Evolutionary conservation across 2,797 vertebrate genomes (phyloP).

Genomic region (Telmatherina bonti): DNA sequence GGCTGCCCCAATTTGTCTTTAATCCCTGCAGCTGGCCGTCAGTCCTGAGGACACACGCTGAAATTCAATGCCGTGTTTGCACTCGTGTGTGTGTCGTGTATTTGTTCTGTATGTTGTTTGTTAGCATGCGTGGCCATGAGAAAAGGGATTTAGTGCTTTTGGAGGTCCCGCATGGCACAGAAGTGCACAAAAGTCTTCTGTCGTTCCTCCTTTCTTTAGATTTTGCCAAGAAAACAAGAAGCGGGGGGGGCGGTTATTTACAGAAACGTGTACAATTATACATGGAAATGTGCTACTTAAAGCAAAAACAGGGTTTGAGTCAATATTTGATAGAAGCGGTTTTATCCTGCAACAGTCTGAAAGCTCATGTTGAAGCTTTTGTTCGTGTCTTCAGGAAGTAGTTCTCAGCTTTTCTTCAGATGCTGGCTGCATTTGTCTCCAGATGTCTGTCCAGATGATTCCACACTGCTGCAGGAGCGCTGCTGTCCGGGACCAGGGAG

Average conservation of each 20-base stretch:
- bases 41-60: constrained; percentile 15
- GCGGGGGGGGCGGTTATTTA: background rate
- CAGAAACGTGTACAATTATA: background rate
- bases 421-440: no score
- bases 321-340: no score
- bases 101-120: constrained; percentile 11
- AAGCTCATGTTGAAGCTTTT: no score
- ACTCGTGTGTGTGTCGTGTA: constrained; percentile 3
- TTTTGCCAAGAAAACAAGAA: background rate
- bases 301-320: no score
- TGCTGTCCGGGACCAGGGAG: no score
- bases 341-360: no score
- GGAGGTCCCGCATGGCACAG: background rate
- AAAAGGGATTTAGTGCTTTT: background rate
- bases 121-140: background rate
- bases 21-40: constrained; percentile 49
- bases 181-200: background rate
- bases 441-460: no score
- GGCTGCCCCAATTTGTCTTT: constrained; percentile 46
- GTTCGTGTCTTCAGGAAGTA: no score
- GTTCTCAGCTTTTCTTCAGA: no score
- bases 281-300: no score
- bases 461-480: no score
- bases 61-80: constrained; percentile 42
- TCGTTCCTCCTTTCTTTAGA: background rate